Base-by-base conservation (phyloP, 2,113 vertebrate species). In the Chrysemys picta region DNA sequence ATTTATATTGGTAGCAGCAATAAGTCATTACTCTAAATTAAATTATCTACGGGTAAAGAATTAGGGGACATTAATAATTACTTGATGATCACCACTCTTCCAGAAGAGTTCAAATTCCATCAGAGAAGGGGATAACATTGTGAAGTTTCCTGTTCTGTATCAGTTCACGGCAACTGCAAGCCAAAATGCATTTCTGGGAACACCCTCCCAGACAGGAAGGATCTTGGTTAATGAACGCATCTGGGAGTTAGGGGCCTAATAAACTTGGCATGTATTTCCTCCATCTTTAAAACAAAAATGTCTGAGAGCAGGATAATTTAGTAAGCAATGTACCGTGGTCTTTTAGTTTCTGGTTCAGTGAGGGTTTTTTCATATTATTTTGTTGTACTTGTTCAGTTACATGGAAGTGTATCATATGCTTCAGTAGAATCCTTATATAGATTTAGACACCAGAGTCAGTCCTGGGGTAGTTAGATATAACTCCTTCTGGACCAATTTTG, bases 181-280 rank as follows among this genome's bases (percentile, higher is more conserved):
- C 89, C 95, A 97, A 96, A 92, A 80, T 91, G 21, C 80, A 52
- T 86, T 96, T 54, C 82, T 93, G 93, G 94, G 69, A 97, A 97
- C 93, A 95, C 92, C 93, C 94, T 96, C 95, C 52, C 82, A 95
- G 91, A 89, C 94, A 96, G 95, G 96, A 97, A 93, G 92, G 91
- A 89, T 94, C 87, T 94, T 94, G 94, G 90, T 54, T 97, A 94
- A 97, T 90, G 76, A 96, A 84, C 89, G 80, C 88, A 95, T 94
- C 56, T 96, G 93, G 56, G 90, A 96, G 92, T 95, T 93, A 96
- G 1, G 76, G 54, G 31, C 90, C 91, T 86, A 91, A 94, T 91
- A 95, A 96, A 93, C 7, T 82, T 94, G 88, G 76, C 90, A 96
- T 5, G 75, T 25, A 59, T 82, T 92, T 87, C 24, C 29, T 96